Percentiles rank a stretch among this genome's conserved stretches.
These are phyloP conservation scores for Pipistrellus pipistrellus DNA, from an alignment of 2,797 vertebrate genomes.

Conservation along the genomic window DNA sequence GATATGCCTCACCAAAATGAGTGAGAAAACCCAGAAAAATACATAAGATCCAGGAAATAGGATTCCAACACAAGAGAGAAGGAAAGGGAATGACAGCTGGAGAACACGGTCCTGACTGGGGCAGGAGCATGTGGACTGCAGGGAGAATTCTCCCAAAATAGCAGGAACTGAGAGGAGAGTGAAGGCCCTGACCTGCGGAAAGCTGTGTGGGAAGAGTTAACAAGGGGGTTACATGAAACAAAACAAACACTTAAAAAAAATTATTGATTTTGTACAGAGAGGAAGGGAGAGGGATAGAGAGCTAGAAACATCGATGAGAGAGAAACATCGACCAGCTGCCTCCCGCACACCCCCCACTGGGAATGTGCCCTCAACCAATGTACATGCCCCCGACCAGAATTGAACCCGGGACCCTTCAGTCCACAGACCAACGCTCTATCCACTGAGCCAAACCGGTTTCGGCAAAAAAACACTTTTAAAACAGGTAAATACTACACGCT, in stretches of 20 bases:
- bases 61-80: neutral
- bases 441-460: too few relatives aligned
- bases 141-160: neutral
- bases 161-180: neutral
- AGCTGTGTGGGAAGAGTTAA: neutral
- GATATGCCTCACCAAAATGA: neutral
- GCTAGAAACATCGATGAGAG: too few relatives aligned
- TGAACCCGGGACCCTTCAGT: too few relatives aligned
- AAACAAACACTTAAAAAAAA: neutral
- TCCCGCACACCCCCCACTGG: too few relatives aligned
- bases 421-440: too few relatives aligned
- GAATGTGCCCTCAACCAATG: too few relatives aligned
- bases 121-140: neutral
- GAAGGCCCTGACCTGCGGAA: neutral
- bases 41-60: neutral
- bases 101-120: neutral
- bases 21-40: conserved; percentile 14
- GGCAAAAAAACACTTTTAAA: neutral
- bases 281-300: too few relatives aligned
- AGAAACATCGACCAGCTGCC: too few relatives aligned
- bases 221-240: neutral
- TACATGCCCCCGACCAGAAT: too few relatives aligned
- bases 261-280: too few relatives aligned
- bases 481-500: neutral
- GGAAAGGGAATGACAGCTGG: neutral